Base-by-base conservation (phyloP, 2,113 vertebrate genomes). In the Rhodinocichla rosea region DNA sequence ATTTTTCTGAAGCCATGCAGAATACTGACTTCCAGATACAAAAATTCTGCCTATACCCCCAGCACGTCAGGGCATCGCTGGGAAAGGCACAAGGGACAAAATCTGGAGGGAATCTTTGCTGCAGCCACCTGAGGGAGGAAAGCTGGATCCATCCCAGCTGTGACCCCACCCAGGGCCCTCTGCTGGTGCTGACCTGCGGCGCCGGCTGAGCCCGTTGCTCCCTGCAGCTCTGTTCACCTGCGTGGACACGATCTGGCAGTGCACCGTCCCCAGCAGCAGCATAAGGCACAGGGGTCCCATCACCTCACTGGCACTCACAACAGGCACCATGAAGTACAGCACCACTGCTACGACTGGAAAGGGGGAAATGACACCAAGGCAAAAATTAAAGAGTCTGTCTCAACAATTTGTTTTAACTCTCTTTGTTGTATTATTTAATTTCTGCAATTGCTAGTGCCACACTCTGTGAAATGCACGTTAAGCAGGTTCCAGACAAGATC, bases 241-340 rank as follows among this genome's bases (percentile, higher is more conserved):
- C 1, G 99, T 99, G 33, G 99, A 99, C 95, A 99, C 99, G 32
- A 99, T 99, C 81, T 99, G 99, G 94, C 99, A 99, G 98, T 99
- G 99, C 76, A 99, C 99, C 2, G 99, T 99, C 13, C 99, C 99
- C 98, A 99, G 98, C 85, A 99, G 98, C 65, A 99, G 97, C 99
- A 99, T 99, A 70, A 99, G 98, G 98, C 99, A 99, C 98, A 99
- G 95, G 13, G 99, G 99, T 70, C 98, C 99, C 64, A 99, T 95
- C 40, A 99, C 98, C 90, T 99, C 99, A 50, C 98, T 99, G n/a
- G 98, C 97, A 64, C 96, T 99, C 78, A 98, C 99, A 70, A 97
- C 97, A 6, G 99, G 99, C 94, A 99, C 97, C 97, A 99, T 95
- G 78, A 98, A 93, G 89, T 99, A 99, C 82, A 99, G 80, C 84